Evolutionary conservation across 2,888 invertebrate genomes (phyloP), one percentile per base, ranked within the genome.

Genomic region (Eupelmus urozonus): DNA sequence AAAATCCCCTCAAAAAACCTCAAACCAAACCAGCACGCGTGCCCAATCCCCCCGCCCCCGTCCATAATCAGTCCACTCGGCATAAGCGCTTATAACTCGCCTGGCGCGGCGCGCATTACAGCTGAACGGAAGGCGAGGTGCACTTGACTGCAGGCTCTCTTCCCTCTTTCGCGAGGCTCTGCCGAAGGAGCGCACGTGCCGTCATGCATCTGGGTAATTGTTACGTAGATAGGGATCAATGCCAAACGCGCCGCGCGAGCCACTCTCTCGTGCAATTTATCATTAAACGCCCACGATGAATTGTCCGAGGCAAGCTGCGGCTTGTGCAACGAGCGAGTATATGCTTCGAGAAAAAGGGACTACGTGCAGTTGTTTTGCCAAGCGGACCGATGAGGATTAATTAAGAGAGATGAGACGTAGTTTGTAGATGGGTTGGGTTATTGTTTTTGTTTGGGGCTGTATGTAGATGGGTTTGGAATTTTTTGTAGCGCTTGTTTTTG

Each of bases 201-300:
- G 13, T 34, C 25, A 49, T 40, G 71, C 81, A 84, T 85, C 82
- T 83, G 81, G 84, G 86, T 84, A 86, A 86, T 86, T 83, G 87
- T 86, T 85, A 85, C 86, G 85, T 83, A 86, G 85, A 87, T 87
- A 87, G 87, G 85, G 88, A 88, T 88, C 89, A 89, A 88, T 89
- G 89, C 88, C 88, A 88, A 86, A 85, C 83, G 73, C 49, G 23
- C 13, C 25, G 49, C 34, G n/a, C 49, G 23, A 18, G 53, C n/a
- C 29, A 81, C 80, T 77, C 80, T 80, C 85, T 85, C 83, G 83
- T 78, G 85, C 85, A 86, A 88, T 88, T 87, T 85, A 84, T 87
- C 86, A 86, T 85, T 84, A 83, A 66, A 82, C 89, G 86, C 89
- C 88, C 84, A 89, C 89, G 82, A 80, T 70, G 83, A 86, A 85